Evolutionary conservation across 2,797 vertebrate species (phyloP).

Genomic region (Microcaecilia unicolor): DNA sequence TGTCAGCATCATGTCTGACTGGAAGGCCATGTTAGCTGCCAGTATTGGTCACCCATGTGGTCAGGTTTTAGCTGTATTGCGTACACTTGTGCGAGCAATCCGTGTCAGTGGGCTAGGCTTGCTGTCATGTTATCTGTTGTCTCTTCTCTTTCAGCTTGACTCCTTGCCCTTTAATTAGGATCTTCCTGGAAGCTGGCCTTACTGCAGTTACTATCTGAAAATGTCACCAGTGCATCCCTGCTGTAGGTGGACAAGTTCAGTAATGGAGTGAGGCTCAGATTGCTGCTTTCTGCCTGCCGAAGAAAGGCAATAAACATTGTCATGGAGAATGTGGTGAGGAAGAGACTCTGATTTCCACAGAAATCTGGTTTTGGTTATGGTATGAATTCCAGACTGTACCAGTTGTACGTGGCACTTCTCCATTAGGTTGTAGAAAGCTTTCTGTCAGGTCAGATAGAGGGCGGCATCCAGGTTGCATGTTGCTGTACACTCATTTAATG

Average conservation of each 20-base stretch:
- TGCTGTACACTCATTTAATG: too few relatives aligned
- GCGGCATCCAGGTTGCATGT: too few relatives aligned
- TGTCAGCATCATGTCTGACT: background rate
- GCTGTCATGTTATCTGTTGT: constrained; percentile 1
- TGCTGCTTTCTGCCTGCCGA: too few relatives aligned
- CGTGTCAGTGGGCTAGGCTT: constrained; percentile 3
- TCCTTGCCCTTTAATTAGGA: constrained; percentile 26
- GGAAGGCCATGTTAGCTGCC: background rate
- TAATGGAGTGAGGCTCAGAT: too few relatives aligned
- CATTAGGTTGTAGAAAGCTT: too few relatives aligned
- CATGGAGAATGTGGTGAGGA: too few relatives aligned
- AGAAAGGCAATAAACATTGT: background rate
- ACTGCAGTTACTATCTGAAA: constrained; percentile 11
- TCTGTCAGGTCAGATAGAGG: too few relatives aligned
- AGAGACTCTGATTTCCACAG: too few relatives aligned
- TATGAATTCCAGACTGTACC: too few relatives aligned
- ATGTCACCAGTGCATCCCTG: background rate
- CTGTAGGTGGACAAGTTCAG: too few relatives aligned
- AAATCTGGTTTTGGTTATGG: too few relatives aligned
- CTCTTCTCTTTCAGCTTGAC: background rate
- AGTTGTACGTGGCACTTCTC: too few relatives aligned
- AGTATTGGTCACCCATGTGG: background rate
- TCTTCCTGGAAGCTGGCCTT: constrained; percentile 4
- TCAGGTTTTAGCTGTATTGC: constrained; percentile 1
- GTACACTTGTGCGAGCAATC: background rate